These are phyloP conservation scores for Taenioides sp. DNA, from an alignment of 2,797 vertebrate genomes.

Conservation along the genomic window DNA sequence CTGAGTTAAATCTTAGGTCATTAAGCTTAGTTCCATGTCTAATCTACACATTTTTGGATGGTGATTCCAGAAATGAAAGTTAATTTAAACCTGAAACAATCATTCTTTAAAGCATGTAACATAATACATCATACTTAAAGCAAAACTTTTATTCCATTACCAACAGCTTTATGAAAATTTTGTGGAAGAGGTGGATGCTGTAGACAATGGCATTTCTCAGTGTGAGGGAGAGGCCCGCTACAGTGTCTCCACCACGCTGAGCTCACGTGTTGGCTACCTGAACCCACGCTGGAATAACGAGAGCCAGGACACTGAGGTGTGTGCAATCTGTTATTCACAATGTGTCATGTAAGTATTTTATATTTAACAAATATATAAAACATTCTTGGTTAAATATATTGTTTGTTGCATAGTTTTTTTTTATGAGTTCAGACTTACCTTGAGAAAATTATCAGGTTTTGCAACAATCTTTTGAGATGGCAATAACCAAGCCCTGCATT, in stretches of 20 bases:
- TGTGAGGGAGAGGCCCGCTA: constrained; percentile 86
- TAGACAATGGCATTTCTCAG: constrained; percentile 93
- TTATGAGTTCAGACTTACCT: constrained; percentile 3
- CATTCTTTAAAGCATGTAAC: not conserved
- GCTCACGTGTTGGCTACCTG: constrained; percentile 84
- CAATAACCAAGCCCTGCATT: constrained; percentile 21
- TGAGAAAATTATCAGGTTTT: constrained; percentile 27
- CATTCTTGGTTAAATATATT: not conserved
- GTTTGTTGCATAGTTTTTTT: constrained; percentile 26
- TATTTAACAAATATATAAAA: not conserved
- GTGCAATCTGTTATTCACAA: not conserved
- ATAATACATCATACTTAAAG: not conserved
- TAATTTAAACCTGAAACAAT: not conserved
- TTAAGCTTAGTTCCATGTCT: not conserved
- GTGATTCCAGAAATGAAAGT: not conserved
- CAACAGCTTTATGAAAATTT: constrained; percentile 92
- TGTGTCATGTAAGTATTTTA: not conserved
- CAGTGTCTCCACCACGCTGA: constrained; percentile 82
- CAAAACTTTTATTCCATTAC: not conserved
- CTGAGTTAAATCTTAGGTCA: not conserved
- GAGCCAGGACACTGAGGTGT: constrained; percentile 88
- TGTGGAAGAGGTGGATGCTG: constrained; percentile 91
- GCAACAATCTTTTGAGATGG: constrained; percentile 24
- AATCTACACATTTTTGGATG: too few species aligned
- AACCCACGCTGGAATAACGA: constrained; percentile 93